phyloP scores from a whole-genome alignment of 2,888 invertebrate species.

The Galerucella calmariensis region DNA sequence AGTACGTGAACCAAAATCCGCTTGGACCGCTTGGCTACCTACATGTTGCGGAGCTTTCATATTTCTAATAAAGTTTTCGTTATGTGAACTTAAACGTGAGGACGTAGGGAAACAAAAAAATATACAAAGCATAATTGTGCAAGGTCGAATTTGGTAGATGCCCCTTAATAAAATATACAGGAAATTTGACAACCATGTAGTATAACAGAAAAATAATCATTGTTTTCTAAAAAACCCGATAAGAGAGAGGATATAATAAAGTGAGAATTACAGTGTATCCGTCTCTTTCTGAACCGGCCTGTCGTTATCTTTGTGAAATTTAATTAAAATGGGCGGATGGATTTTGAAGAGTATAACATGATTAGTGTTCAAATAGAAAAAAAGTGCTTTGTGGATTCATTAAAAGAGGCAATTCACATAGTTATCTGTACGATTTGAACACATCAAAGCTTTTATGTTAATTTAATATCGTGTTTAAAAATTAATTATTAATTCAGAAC shows the following conservation, averaged over 20 bases:
- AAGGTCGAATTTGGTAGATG: too few relatives aligned
- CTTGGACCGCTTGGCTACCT: too few relatives aligned
- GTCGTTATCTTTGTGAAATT: background rate
- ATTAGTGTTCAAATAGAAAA: background rate
- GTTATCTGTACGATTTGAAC: background rate
- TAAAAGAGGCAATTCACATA: conserved; percentile 1
- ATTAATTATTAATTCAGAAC: background rate
- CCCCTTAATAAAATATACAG: background rate
- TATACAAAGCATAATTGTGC: too few relatives aligned
- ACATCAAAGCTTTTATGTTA: background rate
- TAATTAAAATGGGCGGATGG: conserved; percentile 5
- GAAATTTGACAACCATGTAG: background rate
- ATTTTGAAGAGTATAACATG: conserved; percentile 5
- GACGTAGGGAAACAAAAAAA: too few relatives aligned
- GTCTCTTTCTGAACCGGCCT: background rate
- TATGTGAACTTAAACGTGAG: too few relatives aligned
- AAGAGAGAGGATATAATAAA: conserved; percentile 28
- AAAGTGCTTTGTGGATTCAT: background rate
- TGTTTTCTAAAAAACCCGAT: conserved; percentile 15
- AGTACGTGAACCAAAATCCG: too few relatives aligned
- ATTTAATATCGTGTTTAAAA: background rate
- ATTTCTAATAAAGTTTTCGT: too few relatives aligned
- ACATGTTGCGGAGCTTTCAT: too few relatives aligned
- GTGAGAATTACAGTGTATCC: conserved; percentile 21
- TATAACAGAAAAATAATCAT: conserved; percentile 5